Percentiles rank a stretch among this genome's conserved stretches.
Conservation (phyloP, 2,797 vertebrate species). For the Picus viridis region DNA sequence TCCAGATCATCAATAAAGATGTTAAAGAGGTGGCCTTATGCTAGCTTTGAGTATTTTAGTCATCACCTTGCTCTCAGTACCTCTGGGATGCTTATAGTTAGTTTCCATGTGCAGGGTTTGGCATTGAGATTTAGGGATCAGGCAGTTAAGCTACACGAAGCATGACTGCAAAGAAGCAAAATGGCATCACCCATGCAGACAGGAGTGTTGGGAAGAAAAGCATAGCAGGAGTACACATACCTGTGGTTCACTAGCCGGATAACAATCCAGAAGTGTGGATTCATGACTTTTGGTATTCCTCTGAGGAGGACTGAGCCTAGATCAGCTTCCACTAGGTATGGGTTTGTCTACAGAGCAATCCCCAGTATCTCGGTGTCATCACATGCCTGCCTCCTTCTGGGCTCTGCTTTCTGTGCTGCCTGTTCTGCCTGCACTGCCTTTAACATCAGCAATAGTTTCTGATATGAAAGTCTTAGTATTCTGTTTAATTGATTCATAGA, state of each 20-base stretch:
- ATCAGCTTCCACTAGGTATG: accelerated
- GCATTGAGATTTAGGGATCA: not conserved
- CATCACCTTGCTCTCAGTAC: not conserved
- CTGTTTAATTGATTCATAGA: not conserved
- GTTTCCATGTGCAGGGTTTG: not conserved
- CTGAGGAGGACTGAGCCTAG: not conserved
- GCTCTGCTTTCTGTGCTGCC: not conserved
- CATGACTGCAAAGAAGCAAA: not conserved
- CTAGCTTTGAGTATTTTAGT: not conserved
- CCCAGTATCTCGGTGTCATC: not conserved
- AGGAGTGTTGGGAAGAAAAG: not conserved
- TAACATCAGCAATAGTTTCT: not conserved
- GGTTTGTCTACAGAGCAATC: not conserved
- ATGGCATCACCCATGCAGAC: accelerated
- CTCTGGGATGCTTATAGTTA: not conserved
- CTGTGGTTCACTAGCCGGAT: not conserved
- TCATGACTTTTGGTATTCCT: not conserved
- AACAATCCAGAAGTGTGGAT: not conserved
- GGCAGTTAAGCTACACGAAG: not conserved
- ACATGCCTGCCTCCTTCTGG: not conserved
- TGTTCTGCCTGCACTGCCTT: not conserved
- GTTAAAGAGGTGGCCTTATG: not conserved
- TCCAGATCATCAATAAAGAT: too few species aligned
- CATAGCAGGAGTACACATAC: not conserved
- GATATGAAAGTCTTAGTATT: not conserved